phyloP scores from a whole-genome alignment of 2,797 vertebrate genomes.

The Trichosurus vulpecula region DNA sequence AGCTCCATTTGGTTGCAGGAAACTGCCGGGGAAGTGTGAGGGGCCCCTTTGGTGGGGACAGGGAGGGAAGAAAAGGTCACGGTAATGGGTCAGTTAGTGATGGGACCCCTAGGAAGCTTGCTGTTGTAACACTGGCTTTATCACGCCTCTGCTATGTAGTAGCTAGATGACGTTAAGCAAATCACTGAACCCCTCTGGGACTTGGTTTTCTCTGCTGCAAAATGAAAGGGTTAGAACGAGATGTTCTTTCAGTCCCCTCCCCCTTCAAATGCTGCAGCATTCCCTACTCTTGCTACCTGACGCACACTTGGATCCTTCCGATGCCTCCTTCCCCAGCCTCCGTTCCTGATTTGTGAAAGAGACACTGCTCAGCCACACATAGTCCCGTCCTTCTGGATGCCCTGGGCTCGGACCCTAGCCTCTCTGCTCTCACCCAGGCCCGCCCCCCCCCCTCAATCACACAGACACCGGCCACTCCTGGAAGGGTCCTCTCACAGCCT shows the following conservation, averaged over 20 bases:
- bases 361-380: background rate
- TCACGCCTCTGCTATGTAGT: background rate
- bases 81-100: background rate
- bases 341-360: background rate
- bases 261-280: background rate
- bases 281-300: background rate
- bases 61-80: background rate
- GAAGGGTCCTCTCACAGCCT: background rate
- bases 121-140: background rate
- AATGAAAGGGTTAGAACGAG: background rate
- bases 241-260: background rate
- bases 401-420: background rate
- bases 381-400: background rate
- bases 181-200: background rate
- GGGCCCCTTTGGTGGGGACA: constrained; percentile 33
- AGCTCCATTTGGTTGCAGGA: constrained; percentile 74
- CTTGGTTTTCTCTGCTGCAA: background rate
- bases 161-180: background rate
- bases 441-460: background rate
- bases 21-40: constrained; percentile 67
- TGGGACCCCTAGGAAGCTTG: background rate
- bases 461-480: background rate
- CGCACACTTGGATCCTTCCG: background rate
- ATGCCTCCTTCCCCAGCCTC: background rate
- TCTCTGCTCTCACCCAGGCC: background rate